Evolutionary conservation across 2,113 vertebrate species (phyloP).

Genomic region (Orycteropus afer): DNA sequence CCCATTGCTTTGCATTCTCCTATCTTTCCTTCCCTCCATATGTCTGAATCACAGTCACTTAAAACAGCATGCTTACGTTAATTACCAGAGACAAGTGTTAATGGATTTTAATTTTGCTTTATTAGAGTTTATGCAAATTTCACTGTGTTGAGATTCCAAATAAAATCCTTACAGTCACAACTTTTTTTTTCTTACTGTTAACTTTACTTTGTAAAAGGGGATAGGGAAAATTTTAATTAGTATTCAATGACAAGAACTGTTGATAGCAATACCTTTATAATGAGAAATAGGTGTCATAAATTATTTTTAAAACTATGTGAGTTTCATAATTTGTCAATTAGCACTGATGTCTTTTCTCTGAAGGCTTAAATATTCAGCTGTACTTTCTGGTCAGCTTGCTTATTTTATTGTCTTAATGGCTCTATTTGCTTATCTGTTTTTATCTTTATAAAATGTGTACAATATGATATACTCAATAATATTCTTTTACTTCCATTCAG

Average conservation of each 20-base stretch:
- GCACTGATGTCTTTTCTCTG: conserved; percentile 73
- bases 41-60: conserved; percentile 84
- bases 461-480: not conserved
- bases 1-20: conserved; percentile 45
- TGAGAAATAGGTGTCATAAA: conserved; percentile 82
- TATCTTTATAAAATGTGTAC: conserved; percentile 15
- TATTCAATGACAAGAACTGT: conserved; percentile 81
- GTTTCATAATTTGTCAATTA: conserved; percentile 85
- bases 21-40: conserved; percentile 69
- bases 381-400: conserved; percentile 39
- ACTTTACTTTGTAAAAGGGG: conserved; percentile 73
- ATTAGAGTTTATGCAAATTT: conserved; percentile 90
- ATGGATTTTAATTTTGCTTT: conserved; percentile 90
- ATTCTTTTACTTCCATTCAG: not conserved
- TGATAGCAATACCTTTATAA: conserved; percentile 80
- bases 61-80: conserved; percentile 86
- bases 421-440: conserved; percentile 40
- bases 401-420: conserved; percentile 54
- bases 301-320: conserved; percentile 82
- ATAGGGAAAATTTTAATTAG: conserved; percentile 83
- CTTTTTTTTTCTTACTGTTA: conserved; percentile 53
- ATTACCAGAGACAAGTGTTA: conserved; percentile 91
- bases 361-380: conserved; percentile 64
- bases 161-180: conserved; percentile 82
- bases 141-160: conserved; percentile 81